phyloP scores from a whole-genome alignment of 2,113 vertebrate genomes.

The Collichthys lucidus region DNA sequence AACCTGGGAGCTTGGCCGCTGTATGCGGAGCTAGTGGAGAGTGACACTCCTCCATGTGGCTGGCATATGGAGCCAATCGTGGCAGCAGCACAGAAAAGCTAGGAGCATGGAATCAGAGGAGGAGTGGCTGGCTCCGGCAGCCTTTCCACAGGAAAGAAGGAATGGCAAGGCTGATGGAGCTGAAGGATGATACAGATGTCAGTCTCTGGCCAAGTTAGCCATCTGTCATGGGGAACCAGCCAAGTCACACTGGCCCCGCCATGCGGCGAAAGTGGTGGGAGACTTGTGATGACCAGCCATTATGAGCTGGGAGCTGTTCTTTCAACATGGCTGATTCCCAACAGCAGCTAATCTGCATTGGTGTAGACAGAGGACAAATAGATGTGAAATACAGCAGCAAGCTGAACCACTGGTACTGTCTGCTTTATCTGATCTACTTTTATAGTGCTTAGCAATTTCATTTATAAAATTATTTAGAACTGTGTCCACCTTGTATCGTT shows the following conservation, averaged over 20 bases:
- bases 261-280: constrained; percentile 24
- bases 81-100: constrained; percentile 45
- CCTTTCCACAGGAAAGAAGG: constrained; percentile 50
- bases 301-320: constrained; percentile 48
- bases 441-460: too few species aligned
- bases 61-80: constrained; percentile 73
- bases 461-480: too few species aligned
- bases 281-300: constrained; percentile 56
- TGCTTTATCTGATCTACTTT: too few species aligned
- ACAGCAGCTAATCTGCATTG: constrained; percentile 1
- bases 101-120: constrained; percentile 43
- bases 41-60: constrained; percentile 69
- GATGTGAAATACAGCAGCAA: not conserved
- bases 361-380: constrained; percentile 19
- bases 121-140: constrained; percentile 56
- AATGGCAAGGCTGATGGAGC: constrained; percentile 56
- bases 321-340: constrained; percentile 33
- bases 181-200: constrained; percentile 75
- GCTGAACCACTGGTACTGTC: too few species aligned
- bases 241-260: constrained; percentile 55
- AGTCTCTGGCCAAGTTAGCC: constrained; percentile 66
- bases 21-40: constrained; percentile 39
- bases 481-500: too few species aligned
- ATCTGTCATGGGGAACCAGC: constrained; percentile 68
- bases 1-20: constrained; percentile 45